Evolutionary conservation across 2,888 invertebrate genomes (phyloP).

Genomic region (Coenonympha glycerion): DNA sequence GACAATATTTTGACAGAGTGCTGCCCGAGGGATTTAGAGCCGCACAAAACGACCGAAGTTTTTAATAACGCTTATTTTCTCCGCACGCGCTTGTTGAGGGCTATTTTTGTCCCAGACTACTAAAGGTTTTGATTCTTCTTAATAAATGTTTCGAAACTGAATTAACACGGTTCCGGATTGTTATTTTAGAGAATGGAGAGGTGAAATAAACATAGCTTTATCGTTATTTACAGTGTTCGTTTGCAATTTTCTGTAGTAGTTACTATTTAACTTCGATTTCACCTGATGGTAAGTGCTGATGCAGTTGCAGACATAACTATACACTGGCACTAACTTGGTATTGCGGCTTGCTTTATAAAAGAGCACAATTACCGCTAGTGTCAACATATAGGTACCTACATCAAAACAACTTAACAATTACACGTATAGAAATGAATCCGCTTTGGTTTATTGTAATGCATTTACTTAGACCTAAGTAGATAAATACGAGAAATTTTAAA

Average conservation of each 20-base stretch:
- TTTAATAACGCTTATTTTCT: conserved; percentile 52
- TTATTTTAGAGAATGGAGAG: conserved; percentile 1
- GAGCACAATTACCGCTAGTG: too few relatives aligned
- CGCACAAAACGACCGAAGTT: conserved; percentile 42
- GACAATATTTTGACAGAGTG: conserved; percentile 75
- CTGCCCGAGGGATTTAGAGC: conserved; percentile 61
- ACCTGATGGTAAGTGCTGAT: too few relatives aligned
- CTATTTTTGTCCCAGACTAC: conserved; percentile 44
- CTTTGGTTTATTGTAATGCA: too few relatives aligned
- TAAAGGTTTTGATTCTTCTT: conserved; percentile 48
- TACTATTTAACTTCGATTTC: too few relatives aligned
- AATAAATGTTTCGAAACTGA: conserved; percentile 27
- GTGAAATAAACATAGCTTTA: background rate
- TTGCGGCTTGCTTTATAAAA: too few relatives aligned
- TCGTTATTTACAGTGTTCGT: background rate
- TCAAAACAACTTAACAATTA: too few relatives aligned
- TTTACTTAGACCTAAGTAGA: too few relatives aligned
- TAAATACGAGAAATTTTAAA: too few relatives aligned
- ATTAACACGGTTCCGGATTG: conserved; percentile 10
- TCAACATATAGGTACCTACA: too few relatives aligned
- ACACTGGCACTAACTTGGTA: too few relatives aligned
- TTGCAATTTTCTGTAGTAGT: background rate
- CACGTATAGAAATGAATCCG: too few relatives aligned
- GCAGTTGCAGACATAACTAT: too few relatives aligned
- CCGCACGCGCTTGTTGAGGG: conserved; percentile 32